Base-by-base conservation (phyloP, 2,113 vertebrate species). In the Myotis yumanensis region DNA sequence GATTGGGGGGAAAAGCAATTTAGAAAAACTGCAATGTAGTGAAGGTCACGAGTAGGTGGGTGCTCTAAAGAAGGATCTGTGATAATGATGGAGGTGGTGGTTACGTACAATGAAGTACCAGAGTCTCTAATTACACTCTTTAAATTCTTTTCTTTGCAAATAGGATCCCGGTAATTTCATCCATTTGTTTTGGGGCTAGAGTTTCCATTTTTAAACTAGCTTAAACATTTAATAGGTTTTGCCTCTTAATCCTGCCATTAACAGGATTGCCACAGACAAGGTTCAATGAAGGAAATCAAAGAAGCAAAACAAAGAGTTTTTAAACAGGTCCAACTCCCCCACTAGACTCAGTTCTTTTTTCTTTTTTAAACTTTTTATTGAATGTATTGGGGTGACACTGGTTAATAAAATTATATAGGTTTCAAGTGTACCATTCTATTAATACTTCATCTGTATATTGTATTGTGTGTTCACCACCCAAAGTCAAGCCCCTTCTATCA, bases 171-270 rank as follows among this genome's bases (percentile, higher is more conserved):
- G 23, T 59, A 88, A 81, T 51, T 76, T 62, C 35, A 46, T 48
- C 66, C 69, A 84, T 37, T 80, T 57, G 54, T 17, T 91, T 62
- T 62, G n/a, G 35, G 32, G 54, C 52, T 68, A 90, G 37, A 90
- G n/a, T 10, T 59, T 82, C 52, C 59, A 9, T 80, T 93, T 94
- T 91, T 84, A 85, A 93, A 69, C 30, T 84, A 71, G 14, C 16
- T 66, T 86, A 37, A 71, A 84, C 77, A 81, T 69, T 17, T 57
- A 76, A 48, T 46, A 72, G 30, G 46, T 37, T 71, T 91, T 88
- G 30, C 40, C 43, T 72, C 32, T 69, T 54, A 68, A 79, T 92
- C 86, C 30, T 79, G 43, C 25, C 25, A 30, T 59, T 62, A 69
- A 43, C 43, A 76, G 66, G 9, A 94, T 25, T 52, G 22, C 72